A percentile compares a stretch with the other conserved stretches of the same genome.
Conservation (phyloP, 2,797 vertebrate genomes). For the Gymnopithys bicolor region DNA sequence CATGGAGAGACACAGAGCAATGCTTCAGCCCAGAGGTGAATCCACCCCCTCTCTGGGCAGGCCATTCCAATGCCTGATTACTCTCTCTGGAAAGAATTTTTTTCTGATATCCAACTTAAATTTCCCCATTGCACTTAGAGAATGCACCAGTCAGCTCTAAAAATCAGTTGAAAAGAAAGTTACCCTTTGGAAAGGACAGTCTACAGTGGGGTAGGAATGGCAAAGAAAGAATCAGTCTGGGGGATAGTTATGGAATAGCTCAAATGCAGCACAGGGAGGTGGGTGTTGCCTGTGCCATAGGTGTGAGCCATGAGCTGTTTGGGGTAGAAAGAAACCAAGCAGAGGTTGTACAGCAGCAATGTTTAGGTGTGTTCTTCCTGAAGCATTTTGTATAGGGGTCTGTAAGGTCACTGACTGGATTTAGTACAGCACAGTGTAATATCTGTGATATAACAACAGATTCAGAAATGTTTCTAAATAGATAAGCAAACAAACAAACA, state of each 20-base stretch:
- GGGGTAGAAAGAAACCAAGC: not conserved
- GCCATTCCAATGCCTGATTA: too few species aligned
- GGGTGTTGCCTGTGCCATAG: accelerated
- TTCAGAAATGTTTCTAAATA: not conserved
- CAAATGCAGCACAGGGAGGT: not conserved
- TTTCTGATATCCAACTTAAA: too few species aligned
- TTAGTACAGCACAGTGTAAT: not conserved
- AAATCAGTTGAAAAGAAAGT: not conserved
- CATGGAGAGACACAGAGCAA: not conserved
- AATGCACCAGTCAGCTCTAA: not conserved
- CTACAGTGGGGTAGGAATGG: not conserved
- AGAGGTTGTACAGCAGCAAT: not conserved
- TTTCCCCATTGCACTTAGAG: not conserved
- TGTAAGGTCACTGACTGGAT: not conserved
- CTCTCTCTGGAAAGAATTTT: too few species aligned
- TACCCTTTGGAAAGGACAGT: not conserved
- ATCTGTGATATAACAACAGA: not conserved
- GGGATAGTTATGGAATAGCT: not conserved
- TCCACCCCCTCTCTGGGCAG: too few species aligned
- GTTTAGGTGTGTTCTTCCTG: not conserved
- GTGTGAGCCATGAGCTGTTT: not conserved
- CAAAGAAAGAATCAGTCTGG: not conserved
- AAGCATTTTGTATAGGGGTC: not conserved
- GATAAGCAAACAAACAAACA: not conserved
- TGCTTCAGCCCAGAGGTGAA: not conserved